Evolutionary conservation across 2,888 invertebrate species (phyloP).

Genomic region (Netelia inedita): DNA sequence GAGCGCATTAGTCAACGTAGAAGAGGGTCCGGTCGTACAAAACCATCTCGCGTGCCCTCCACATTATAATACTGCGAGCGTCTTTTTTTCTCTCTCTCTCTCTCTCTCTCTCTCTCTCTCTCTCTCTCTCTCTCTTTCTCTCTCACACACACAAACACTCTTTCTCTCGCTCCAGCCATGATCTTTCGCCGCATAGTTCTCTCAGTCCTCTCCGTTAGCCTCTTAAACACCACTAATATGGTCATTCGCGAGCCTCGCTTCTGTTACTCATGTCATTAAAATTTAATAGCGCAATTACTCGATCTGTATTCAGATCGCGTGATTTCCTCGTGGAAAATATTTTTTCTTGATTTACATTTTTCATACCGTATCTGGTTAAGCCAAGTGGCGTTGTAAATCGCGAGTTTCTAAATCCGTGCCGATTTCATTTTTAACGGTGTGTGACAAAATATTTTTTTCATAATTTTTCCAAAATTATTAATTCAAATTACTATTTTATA

Average conservation of each 20-base stretch:
- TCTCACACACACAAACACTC: no score
- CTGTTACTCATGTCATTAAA: slow-evolving; percentile 15
- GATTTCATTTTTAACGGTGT: no score
- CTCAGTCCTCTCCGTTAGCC: background rate
- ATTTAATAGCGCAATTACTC: slow-evolving; percentile 40
- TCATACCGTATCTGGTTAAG: background rate
- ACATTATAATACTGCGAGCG: slow-evolving; percentile 25
- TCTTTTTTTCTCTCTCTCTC: background rate
- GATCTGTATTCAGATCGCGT: slow-evolving; percentile 3
- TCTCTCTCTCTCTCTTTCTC: background rate
- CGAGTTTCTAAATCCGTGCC: no score
- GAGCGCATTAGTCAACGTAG: slow-evolving; percentile 45
- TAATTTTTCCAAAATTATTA: no score
- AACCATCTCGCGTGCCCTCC: slow-evolving; percentile 11
- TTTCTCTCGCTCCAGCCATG: background rate
- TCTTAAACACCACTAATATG: slow-evolving; percentile 38
- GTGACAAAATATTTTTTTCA: no score
- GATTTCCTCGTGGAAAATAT: slow-evolving; percentile 9
- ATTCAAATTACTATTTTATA: no score
- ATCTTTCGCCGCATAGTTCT: background rate
- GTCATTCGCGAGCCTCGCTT: slow-evolving; percentile 34
- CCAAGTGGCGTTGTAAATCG: no score
- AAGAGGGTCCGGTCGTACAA: background rate
- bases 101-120: slow-evolving; percentile 20
- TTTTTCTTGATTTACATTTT: background rate